A percentile compares a stretch with the other conserved stretches of the same genome.
Conservation (phyloP, 2,113 vertebrate species). For the Melanostigma gelatinosum region DNA sequence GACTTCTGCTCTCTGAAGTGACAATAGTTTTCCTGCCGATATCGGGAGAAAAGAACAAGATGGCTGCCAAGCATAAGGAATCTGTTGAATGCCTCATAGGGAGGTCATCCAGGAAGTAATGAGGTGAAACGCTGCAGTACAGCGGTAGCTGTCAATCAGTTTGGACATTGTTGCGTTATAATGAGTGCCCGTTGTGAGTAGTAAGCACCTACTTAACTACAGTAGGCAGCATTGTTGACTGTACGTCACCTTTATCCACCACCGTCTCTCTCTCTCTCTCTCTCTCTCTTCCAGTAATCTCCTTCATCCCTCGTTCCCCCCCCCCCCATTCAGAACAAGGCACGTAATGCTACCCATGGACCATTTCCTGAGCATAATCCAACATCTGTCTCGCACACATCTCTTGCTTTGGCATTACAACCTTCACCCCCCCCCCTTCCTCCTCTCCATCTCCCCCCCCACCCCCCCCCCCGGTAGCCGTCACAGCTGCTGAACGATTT, state of each 20-base stretch:
- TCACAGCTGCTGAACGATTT: constrained; percentile 80
- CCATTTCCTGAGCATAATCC: constrained; percentile 70
- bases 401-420: constrained; percentile 59
- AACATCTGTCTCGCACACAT: constrained; percentile 73
- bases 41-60: constrained; percentile 61
- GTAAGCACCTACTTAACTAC: constrained; percentile 51
- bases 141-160: constrained; percentile 69
- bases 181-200: constrained; percentile 54
- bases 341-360: constrained; percentile 56
- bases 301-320: constrained; percentile 28
- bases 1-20: constrained; percentile 63
- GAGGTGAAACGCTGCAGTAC: constrained; percentile 54
- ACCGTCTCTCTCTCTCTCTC: constrained; percentile 6
- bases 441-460: constrained; percentile 34
- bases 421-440: constrained; percentile 5
- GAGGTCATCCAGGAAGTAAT: constrained; percentile 73
- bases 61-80: constrained; percentile 61
- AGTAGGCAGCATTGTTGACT: constrained; percentile 31
- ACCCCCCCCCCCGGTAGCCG: constrained; percentile 51
- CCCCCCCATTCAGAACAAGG: constrained; percentile 34
- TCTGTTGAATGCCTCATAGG: constrained; percentile 49
- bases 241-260: constrained; percentile 49
- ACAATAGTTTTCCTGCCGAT: constrained; percentile 56
- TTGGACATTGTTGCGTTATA: constrained; percentile 53
- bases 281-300: constrained; percentile 23